Evolutionary conservation across 2,888 invertebrate genomes (phyloP), one percentile per base, ranked within the genome.

Genomic region (Globia sparganii): DNA sequence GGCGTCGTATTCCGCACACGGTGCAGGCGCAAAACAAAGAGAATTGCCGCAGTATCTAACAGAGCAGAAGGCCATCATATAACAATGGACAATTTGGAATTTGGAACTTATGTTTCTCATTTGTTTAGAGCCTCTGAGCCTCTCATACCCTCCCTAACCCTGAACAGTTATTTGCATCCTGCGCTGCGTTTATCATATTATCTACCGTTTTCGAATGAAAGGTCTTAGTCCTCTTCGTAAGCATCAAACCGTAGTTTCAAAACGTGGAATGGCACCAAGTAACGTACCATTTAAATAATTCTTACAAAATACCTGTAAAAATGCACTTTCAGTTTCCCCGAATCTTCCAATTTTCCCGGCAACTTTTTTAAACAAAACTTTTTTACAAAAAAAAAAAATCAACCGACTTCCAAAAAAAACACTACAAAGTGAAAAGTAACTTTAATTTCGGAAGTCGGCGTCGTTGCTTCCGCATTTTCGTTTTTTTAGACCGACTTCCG

Each of bases 1-100:
- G 43, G 13, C 59, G 65, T 83, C 53, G 83, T 87, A 86, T 89
- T 87, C 87, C 68, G 78, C 40, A 72, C 88, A 81, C 84, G 80
- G 43, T 72, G 77, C 62, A 69, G 72, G 80, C 80, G 75, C 80
- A 79, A 65, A 65, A 82, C 87, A 87, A 81, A 83, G 83, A 70
- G 59, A 59, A 65, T 34, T 31, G 53, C 25, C 83, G 37, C 64
- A 67, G 25, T 72, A 43, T 49, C 49, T 2, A 9, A 28, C 2
- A 2, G 25, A 21, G 5, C 83, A 86, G 83, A 82, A 86, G 86
- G 58, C 9, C 46, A 77, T 49, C 59, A 70, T 18, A 2, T 15
- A 80, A 83, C 64, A 80, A 80, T 83, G 11, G 56, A 37, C 37
- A 3, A 64, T 31, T 78, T 56, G 25, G 25, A 3, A 64, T 31